Base-by-base conservation (phyloP, 2,797 vertebrate genomes). In the Poecilia picta region DNA sequence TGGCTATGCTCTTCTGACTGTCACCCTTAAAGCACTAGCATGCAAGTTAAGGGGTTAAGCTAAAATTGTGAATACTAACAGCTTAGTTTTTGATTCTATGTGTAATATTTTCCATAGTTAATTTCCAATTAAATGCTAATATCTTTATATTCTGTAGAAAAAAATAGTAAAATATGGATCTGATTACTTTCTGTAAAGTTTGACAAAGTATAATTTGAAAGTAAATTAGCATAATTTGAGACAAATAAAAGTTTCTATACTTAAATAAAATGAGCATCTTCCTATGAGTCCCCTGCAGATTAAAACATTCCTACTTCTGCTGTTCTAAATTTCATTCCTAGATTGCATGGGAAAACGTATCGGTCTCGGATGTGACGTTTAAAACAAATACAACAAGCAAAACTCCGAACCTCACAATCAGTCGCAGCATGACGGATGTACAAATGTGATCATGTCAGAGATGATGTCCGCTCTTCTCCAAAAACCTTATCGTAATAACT, bases 401-500 rank as follows among this genome's bases (percentile, higher is more conserved):
- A 31, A 57, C 74, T 73, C 8, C 15, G 64, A 72, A 20, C 45
- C 23, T 66, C 33, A 13, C 1, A 78, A 16, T 55, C 10, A 76
- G 71, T 57, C 2, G 4, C 33, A 15, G 7, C 8, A 33, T 45
- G 55, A 43, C 62, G 53, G 51, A 28, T 49, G 51, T 49, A 28
- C 18, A 68, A 73, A 73, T 72, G 75, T 47, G 25, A 72, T 53
- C 20, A 23, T 23, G 31, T 12, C 33, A 85, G 31, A 45, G 28
- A 36, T 76, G 70, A 80, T 41, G 53, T 20, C 72, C 73, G 59
- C 71, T 78, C 68, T 74, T 59, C 16, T 70, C 77, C 25, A 59
- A 80, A 8, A 59, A 76, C 68, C 78, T 59, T 55, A 83, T 72
- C 23, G 78, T 75, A 81, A 78, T 81, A 71, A 31, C 39, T 81